Conservation (phyloP, 2,113 vertebrate genomes). For the Sebastes schlegelii region DNA sequence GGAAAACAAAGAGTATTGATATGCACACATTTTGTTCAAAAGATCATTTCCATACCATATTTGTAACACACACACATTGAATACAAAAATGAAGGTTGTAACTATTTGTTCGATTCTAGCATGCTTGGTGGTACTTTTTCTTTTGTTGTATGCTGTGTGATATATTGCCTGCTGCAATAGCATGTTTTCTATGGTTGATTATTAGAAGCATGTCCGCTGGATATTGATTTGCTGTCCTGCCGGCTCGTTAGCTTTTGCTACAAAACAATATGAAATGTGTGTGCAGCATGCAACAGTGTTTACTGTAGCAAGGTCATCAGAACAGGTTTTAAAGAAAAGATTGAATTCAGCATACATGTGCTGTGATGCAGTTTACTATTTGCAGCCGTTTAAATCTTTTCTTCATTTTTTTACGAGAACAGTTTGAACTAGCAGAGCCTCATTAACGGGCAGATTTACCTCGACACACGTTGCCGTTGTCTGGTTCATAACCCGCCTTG, state of each 20-base stretch:
- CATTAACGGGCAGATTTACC: conserved; percentile 82
- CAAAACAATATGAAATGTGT: conserved; percentile 19
- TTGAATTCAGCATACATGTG: conserved; percentile 2
- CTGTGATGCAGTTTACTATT: neutral
- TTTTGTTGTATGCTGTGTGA: neutral
- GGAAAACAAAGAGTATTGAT: neutral
- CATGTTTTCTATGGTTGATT: conserved; percentile 15
- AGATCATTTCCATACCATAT: neutral
- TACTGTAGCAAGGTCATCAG: conserved; percentile 24
- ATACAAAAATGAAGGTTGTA: neutral
- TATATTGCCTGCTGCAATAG: neutral
- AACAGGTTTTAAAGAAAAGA: neutral
- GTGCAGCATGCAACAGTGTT: conserved; percentile 4
- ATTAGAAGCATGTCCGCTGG: conserved; percentile 23
- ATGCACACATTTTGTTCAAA: neutral
- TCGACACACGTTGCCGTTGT: conserved; percentile 92
- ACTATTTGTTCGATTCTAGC: neutral
- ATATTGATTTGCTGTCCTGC: conserved; percentile 50
- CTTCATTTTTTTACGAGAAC: conserved; percentile 9
- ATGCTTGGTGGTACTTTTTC: neutral
- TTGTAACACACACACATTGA: neutral
- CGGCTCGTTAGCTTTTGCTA: conserved; percentile 19
- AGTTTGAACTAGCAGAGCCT: conserved; percentile 14
- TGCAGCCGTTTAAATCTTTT: neutral
- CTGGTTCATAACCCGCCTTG: conserved; percentile 93